Conservation (phyloP, 2,113 vertebrate genomes). For the Uria lomvia region DNA sequence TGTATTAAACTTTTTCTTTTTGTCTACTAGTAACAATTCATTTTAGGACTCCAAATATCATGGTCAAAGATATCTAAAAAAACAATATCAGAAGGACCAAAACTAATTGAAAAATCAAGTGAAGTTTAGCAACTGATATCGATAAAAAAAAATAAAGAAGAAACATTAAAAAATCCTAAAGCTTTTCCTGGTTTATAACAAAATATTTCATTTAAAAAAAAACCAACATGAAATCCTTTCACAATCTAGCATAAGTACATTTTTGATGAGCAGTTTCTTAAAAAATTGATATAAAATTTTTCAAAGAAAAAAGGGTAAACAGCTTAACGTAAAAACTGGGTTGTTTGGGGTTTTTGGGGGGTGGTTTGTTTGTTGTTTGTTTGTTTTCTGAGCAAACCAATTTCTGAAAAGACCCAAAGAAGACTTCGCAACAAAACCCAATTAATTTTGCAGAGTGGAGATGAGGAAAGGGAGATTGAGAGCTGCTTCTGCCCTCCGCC, state of each 20-base stretch:
- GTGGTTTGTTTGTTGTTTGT: no score
- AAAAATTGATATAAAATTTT: rapidly evolving
- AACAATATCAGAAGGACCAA: background rate
- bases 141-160: background rate
- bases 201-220: background rate
- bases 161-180: background rate
- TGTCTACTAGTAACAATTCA: background rate
- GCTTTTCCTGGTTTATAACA: background rate
- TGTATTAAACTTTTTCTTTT: background rate
- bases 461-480: background rate
- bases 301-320: background rate
- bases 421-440: background rate
- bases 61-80: background rate
- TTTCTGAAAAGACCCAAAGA: background rate
- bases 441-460: background rate
- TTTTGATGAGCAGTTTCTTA: background rate
- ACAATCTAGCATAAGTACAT: background rate
- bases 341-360: background rate
- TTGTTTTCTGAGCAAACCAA: background rate
- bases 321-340: background rate
- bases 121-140: background rate
- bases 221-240: background rate
- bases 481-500: background rate
- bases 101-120: background rate
- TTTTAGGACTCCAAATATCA: background rate